phyloP scores from a whole-genome alignment of 2,113 vertebrate genomes.

The Lamprologus tigripictilis region DNA sequence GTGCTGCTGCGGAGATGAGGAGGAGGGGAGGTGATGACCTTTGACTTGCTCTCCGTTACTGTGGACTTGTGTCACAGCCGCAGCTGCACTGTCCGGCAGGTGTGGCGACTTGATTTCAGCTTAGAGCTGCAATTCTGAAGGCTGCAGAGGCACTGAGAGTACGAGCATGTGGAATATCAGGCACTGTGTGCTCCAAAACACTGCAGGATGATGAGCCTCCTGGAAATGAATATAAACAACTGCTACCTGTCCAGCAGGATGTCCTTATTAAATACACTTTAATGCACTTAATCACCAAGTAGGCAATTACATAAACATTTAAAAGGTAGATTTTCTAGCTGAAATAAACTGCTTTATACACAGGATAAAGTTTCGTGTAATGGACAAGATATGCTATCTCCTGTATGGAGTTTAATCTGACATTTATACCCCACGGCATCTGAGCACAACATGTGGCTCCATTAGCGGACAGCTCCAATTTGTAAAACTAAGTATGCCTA shows the following conservation, averaged over 20 bases:
- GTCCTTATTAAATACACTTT: not conserved
- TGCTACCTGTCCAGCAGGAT: not conserved
- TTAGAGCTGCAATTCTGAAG: constrained; percentile 28
- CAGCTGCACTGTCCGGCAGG: constrained; percentile 69
- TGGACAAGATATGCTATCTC: not conserved
- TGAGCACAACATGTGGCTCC: constrained; percentile 10
- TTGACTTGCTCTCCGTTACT: constrained; percentile 55
- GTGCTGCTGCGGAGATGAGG: not conserved
- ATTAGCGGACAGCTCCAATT: constrained; percentile 13
- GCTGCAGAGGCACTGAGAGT: not conserved
- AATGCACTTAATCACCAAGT: not conserved
- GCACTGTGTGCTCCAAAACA: not conserved
- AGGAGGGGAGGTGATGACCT: constrained; percentile 43
- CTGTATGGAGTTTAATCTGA: not conserved
- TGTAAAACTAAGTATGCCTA: constrained; percentile 29
- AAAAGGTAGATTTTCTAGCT: not conserved
- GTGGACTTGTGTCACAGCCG: constrained; percentile 45
- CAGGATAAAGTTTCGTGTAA: not conserved
- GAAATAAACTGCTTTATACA: not conserved
- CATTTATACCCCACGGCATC: not conserved
- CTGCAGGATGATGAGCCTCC: not conserved
- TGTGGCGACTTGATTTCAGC: constrained; percentile 62
- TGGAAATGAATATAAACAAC: not conserved
- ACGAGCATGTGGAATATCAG: not conserved
- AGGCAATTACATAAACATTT: not conserved